phyloP scores from a whole-genome alignment of 2,113 vertebrate genomes.

The Zosterops japonicus region DNA sequence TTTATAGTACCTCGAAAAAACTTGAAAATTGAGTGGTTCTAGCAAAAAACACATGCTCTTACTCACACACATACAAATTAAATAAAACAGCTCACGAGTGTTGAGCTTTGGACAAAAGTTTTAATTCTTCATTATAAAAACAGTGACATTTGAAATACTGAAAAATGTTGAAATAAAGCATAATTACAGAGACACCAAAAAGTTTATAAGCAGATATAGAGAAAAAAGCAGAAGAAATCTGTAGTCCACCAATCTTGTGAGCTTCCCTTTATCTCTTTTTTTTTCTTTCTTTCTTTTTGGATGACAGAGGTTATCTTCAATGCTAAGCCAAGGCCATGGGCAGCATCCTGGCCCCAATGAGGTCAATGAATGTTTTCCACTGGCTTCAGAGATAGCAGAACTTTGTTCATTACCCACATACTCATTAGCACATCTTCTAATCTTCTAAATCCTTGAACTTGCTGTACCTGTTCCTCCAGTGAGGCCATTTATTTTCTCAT shows the following conservation, averaged over 20 bases:
- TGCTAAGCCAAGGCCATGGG: constrained; percentile 6
- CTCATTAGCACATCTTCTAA: constrained; percentile 8
- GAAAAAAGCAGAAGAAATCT: constrained; percentile 8
- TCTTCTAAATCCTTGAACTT: constrained; percentile 22
- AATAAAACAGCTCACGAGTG: neutral
- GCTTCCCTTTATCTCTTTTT: neutral
- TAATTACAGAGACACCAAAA: constrained; percentile 18
- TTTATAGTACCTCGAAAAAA: neutral
- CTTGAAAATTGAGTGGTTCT: neutral
- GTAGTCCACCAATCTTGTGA: neutral
- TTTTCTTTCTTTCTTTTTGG: neutral
- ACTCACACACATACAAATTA: neutral
- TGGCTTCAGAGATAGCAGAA: constrained; percentile 29
- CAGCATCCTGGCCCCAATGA: neutral
- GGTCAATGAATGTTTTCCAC: constrained; percentile 12
- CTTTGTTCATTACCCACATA: constrained; percentile 6
- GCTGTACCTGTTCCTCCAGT: constrained; percentile 26
- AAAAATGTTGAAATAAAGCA: constrained; percentile 24
- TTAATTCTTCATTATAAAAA: constrained; percentile 29
- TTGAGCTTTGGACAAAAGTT: neutral
- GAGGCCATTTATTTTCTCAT: neutral
- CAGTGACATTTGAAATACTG: neutral
- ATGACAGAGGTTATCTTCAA: neutral
- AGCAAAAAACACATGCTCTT: neutral
- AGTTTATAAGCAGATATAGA: neutral